These are phyloP conservation scores for Drosophila quinaria DNA, from an alignment of 2,888 invertebrate species.

Conservation along the genomic window DNA sequence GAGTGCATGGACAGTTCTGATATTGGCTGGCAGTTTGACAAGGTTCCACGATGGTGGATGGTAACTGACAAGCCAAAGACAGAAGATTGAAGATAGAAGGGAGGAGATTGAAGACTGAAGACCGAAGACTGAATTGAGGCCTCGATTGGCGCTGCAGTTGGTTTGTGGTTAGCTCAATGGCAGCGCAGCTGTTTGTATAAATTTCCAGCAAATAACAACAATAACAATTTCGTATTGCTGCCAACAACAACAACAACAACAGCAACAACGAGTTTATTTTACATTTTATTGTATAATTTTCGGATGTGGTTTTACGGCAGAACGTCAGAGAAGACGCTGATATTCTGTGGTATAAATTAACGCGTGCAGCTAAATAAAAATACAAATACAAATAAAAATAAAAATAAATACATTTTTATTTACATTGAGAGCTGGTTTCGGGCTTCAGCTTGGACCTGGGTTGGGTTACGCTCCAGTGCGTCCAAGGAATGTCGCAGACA, in stretches of 20 bases:
- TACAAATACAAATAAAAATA: slow-evolving; percentile 66
- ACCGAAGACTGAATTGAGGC: slow-evolving; percentile 36
- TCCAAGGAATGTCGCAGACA: slow-evolving; percentile 70
- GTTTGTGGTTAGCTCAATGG: slow-evolving; percentile 56
- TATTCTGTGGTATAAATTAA: slow-evolving; percentile 71
- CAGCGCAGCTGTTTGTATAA: slow-evolving; percentile 74
- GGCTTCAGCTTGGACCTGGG: slow-evolving; percentile 27
- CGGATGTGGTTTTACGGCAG: slow-evolving; percentile 71
- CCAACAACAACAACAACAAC: slow-evolving; percentile 35
- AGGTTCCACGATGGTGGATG: slow-evolving; percentile 32
- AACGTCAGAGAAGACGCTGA: slow-evolving; percentile 35
- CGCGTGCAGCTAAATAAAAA: slow-evolving; percentile 77
- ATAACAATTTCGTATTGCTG: slow-evolving; percentile 38
- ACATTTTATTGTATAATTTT: slow-evolving; percentile 80
- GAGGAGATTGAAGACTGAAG: neutral
- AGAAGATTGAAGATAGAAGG: slow-evolving; percentile 3
- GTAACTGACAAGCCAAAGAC: neutral
- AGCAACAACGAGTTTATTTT: slow-evolving; percentile 66
- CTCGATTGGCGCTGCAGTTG: slow-evolving; percentile 62
- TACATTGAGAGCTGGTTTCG: slow-evolving; percentile 56
- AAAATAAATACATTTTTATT: slow-evolving; percentile 76
- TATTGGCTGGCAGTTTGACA: slow-evolving; percentile 56
- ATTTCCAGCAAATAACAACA: slow-evolving; percentile 57
- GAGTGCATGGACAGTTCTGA: slow-evolving; percentile 16
- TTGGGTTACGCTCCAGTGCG: slow-evolving; percentile 63